Evolutionary conservation across 2,113 vertebrate species (phyloP), one percentile per base, ranked within the genome.

Genomic region (Myotis lucifugus): DNA sequence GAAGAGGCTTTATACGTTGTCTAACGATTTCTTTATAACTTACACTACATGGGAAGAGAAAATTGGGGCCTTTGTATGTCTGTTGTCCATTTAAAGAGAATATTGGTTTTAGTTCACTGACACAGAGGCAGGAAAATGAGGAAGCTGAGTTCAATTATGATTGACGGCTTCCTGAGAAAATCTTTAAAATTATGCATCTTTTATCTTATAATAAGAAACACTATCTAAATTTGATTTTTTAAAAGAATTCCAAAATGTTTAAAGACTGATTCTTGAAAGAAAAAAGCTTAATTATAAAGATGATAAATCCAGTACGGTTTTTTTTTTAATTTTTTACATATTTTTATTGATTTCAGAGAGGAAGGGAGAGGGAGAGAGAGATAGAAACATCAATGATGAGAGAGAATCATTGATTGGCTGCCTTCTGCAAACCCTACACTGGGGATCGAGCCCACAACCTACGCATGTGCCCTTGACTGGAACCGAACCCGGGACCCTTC

Each of bases 51-150:
- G 2, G 46, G 85, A 83, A 76, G 37, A 83, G 50, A 76, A 93
- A 92, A 81, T 70, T 23, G 70, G 67, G 15, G 34, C 29, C 54
- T 85, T 50, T 66, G 46, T 83, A n/a, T 34, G 14, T 69, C 59
- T 94, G 17, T 19, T 95, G 84, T 85, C 48, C 34, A 50, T 54
- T 94, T 85, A 85, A 93, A 93, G 61, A 89, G 48, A 95, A 90
- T 54, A 66, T 14, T 61, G 32, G 56, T 72, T 97, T 79, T 85
- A 27, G 46, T 89, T 94, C 37, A 13, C 54, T 74, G 32, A 88
- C 81, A 64, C 56, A 70, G 93, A 81, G 59, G 42, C 54, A 90
- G n/a, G 79, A 78, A 91, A 93, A 93, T 78, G 91, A 85, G 86
- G 54, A 90, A 94, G 14, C 42, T 25, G 13, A 86, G 91, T 78